These are phyloP conservation scores for Mus caroli DNA, from an alignment of 2,797 vertebrate species.

Conservation along the genomic window DNA sequence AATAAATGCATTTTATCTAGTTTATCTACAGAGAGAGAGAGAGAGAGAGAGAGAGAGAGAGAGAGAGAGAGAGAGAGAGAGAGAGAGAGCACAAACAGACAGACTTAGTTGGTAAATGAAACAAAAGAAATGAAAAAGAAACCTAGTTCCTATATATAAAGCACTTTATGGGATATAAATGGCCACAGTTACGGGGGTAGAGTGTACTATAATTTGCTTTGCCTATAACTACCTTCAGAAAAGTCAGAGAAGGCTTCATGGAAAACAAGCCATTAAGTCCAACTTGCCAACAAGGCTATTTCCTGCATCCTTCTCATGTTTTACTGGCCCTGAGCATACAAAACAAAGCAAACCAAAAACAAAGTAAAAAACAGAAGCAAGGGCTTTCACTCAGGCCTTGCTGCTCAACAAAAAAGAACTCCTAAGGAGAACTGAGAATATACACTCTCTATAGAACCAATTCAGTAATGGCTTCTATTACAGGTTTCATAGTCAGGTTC, in stretches of 20 bases:
- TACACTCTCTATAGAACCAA: neutral
- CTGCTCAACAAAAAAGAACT: neutral
- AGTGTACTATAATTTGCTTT: neutral
- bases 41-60: too few species aligned
- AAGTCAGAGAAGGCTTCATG: neutral
- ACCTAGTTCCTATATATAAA: neutral
- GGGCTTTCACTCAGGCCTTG: neutral
- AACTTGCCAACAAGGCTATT: neutral
- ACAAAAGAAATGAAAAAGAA: conserved; percentile 27
- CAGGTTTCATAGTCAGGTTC: neutral
- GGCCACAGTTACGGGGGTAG: neutral
- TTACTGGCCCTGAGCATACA: neutral
- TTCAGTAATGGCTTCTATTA: neutral
- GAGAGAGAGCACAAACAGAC: neutral
- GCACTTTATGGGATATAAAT: neutral
- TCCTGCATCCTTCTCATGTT: neutral
- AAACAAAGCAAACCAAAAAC: neutral
- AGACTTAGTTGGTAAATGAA: neutral
- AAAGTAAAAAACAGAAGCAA: neutral
- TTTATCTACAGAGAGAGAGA: neutral
- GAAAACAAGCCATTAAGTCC: neutral
- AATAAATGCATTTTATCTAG: neutral
- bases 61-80: too few species aligned
- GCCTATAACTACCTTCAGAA: neutral
- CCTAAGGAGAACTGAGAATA: neutral